A percentile compares a stretch with the other conserved stretches of the same genome.
Conservation (phyloP, 2,113 vertebrate species). For the Crotophaga sulcirostris region DNA sequence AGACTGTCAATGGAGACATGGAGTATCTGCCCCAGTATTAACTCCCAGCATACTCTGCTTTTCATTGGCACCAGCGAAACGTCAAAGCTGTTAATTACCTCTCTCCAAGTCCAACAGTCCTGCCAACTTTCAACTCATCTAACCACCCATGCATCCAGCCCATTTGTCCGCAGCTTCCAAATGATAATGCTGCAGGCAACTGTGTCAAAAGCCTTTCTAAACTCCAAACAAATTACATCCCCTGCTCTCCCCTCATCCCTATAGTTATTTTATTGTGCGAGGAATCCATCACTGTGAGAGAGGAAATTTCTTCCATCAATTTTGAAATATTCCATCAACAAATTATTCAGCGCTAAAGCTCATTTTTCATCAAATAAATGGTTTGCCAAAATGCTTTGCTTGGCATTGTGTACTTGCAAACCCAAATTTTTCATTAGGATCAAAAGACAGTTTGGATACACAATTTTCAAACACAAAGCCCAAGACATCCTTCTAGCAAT, state of each 20-base stretch:
- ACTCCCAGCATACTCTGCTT: not conserved
- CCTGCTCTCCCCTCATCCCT: not conserved
- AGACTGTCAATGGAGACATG: not conserved
- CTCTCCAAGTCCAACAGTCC: not conserved
- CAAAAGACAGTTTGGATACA: not conserved
- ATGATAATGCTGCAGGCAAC: not conserved
- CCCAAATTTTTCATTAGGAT: not conserved
- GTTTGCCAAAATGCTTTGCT: not conserved
- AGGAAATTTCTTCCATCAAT: not conserved
- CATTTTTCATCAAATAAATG: not conserved
- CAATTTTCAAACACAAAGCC: not conserved
- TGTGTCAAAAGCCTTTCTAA: not conserved
- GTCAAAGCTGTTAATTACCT: not conserved
- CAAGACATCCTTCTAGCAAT: not conserved
- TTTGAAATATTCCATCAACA: not conserved
- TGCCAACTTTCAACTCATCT: not conserved
- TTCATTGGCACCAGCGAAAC: not conserved
- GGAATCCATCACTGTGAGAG: not conserved
- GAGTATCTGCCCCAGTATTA: not conserved
- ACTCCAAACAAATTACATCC: not conserved
- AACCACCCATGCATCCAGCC: fast-evolving
- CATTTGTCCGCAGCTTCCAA: not conserved
- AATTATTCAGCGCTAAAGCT: not conserved
- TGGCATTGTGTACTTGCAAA: not conserved
- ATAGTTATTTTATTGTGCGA: not conserved